phyloP scores from a whole-genome alignment of 2,888 invertebrate genomes.

The Dryocosmus kuriphilus region DNA sequence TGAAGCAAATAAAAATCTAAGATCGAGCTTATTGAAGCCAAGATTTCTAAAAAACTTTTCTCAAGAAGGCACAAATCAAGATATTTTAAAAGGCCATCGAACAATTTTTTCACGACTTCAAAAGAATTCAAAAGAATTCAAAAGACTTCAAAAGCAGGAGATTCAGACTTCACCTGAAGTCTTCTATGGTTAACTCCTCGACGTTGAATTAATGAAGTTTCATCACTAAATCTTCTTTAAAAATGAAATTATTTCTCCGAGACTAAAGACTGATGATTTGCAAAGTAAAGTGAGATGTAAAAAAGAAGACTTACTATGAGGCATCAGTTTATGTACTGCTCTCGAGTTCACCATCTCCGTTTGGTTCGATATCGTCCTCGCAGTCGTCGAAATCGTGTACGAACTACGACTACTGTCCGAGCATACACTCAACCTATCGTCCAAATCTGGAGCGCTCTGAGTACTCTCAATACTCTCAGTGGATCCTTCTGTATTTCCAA shows the following conservation, averaged over 20 bases:
- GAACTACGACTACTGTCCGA: constrained; percentile 72
- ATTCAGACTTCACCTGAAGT: no score
- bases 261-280: not conserved
- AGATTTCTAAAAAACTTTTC: no score
- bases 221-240: no score
- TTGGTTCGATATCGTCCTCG: constrained; percentile 16
- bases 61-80: no score
- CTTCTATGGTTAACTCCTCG: no score
- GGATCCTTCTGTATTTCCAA: constrained; percentile 65
- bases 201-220: not conserved
- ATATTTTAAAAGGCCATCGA: no score
- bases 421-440: constrained; percentile 72
- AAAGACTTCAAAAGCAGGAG: no score
- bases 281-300: not conserved
- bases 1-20: no score
- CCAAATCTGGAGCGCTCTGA: constrained; percentile 74
- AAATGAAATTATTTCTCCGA: not conserved
- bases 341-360: not conserved
- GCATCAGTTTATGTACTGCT: not conserved
- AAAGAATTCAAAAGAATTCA: no score
- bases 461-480: constrained; percentile 75
- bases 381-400: constrained; percentile 58
- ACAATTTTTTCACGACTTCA: no score
- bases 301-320: constrained; percentile 11
- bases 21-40: no score